A percentile compares a stretch with the other conserved stretches of the same genome.
Conservation (phyloP, 1,140 invertebrate species). For the Calephelis nemesis region DNA sequence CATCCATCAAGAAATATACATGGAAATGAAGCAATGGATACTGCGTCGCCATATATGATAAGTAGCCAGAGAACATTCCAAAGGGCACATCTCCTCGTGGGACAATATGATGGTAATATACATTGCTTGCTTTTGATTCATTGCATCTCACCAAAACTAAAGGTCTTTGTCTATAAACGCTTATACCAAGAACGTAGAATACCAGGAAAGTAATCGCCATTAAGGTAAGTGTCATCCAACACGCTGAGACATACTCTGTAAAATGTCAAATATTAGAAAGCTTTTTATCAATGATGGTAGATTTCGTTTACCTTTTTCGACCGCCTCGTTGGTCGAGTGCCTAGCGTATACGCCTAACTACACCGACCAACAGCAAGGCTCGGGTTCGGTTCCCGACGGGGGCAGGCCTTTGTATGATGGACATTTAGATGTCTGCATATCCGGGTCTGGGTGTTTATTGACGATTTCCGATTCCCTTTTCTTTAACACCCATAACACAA, state of each 20-base stretch:
- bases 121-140: conserved; percentile 44
- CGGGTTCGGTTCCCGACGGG: too few species aligned
- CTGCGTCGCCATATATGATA: conserved; percentile 48
- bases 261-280: conserved; percentile 26
- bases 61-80: conserved; percentile 45
- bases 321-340: too few species aligned
- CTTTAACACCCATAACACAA: too few species aligned
- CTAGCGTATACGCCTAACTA: too few species aligned
- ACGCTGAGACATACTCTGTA: conserved; percentile 63
- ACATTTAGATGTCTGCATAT: too few species aligned
- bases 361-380: too few species aligned
- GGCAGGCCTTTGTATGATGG: too few species aligned
- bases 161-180: conserved; percentile 47
- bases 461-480: too few species aligned
- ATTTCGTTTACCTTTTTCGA: too few species aligned
- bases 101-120: conserved; percentile 56
- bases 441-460: too few species aligned
- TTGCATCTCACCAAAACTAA: conserved; percentile 51
- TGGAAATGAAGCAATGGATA: conserved; percentile 54
- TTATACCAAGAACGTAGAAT: conserved; percentile 55
- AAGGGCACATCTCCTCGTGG: conserved; percentile 43
- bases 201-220: conserved; percentile 57
- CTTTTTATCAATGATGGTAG: too few species aligned
- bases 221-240: conserved; percentile 62
- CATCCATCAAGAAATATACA: conserved; percentile 56